Base-by-base conservation (phyloP, 2,113 vertebrate genomes). In the Antennarius striatus region DNA sequence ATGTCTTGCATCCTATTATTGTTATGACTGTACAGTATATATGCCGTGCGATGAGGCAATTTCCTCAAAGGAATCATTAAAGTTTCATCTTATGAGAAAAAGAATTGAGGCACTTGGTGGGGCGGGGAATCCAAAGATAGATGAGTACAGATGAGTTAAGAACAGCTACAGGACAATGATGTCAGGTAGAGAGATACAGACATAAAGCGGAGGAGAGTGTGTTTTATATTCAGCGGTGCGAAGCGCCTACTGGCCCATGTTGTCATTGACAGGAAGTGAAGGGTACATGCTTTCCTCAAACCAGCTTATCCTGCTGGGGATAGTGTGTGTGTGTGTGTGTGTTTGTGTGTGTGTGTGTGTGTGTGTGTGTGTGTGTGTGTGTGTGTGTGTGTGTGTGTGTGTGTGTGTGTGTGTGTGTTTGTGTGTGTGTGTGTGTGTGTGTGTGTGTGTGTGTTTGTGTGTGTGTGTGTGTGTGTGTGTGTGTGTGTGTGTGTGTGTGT, bases 201-300 rank as follows among this genome's bases (percentile, higher is more conserved):
- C 40, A 36, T 56, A 75, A 75, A 43, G 57, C 42, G 36, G 50
- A 43, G 67, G 43, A 55, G 49, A 63, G 55, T 22, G 72, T 53
- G 77, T 76, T 85, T 79, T 75, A 53, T 67, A 73, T n/a, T 60
- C 77, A 82, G 66, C 55, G 67, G 63, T 73, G 88, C 79, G 45
- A 77, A 80, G 59, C 85, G 43, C 73, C 71, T 65, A 67, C 63
- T 67, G 53, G 60, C 53, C 66, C 63, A 69, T 86, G 79, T 85
- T 85, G 84, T 82, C 85, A 82, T 68, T 87, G 86, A 90, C 86
- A 86, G 78, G 68, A 87, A 80, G 81, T 87, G 77, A 89, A 86
- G 70, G 81, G 76, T 80, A 84, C 79, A 84, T 80, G 75, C 68
- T 76, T 80, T 73, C 63, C 71, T 77, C 75, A 40, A 64, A 73